Conservation (phyloP, 2,113 vertebrate species). For the Emberiza fucata region DNA sequence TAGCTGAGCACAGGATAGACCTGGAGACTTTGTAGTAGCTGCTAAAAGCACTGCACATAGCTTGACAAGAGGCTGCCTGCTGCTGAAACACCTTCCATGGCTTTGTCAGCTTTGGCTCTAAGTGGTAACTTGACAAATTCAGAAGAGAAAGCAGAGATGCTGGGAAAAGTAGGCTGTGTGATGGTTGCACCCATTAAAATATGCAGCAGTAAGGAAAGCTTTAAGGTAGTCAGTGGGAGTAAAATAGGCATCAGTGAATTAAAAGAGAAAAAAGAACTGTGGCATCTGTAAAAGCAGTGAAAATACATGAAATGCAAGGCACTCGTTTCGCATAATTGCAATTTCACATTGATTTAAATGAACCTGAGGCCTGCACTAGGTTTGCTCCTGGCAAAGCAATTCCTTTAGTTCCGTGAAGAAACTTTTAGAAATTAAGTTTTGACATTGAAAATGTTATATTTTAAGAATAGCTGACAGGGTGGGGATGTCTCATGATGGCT, state of each 20-base stretch:
- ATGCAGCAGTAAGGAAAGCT: neutral
- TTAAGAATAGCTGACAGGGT: neutral
- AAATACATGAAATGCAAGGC: neutral
- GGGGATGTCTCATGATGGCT: neutral
- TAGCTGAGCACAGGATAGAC: neutral
- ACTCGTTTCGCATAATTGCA: neutral
- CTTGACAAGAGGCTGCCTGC: neutral
- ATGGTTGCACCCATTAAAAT: neutral
- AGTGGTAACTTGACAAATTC: neutral
- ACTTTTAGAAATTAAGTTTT: neutral
- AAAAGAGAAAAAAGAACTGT: neutral
- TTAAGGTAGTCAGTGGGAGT: neutral
- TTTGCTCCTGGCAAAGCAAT: neutral
- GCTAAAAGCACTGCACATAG: neutral
- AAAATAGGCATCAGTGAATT: neutral
- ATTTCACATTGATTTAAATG: neutral
- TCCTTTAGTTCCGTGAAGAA: neutral
- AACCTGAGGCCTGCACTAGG: neutral
- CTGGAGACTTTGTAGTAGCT: neutral
- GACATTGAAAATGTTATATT: neutral
- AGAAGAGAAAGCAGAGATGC: neutral
- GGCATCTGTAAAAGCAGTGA: neutral
- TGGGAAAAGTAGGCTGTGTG: neutral
- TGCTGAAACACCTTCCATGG: neutral
- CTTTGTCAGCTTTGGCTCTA: neutral